Evolutionary conservation across 1,140 invertebrate genomes (phyloP), one percentile per base, ranked within the genome.

Genomic region (Bilobella aurantiaca): DNA sequence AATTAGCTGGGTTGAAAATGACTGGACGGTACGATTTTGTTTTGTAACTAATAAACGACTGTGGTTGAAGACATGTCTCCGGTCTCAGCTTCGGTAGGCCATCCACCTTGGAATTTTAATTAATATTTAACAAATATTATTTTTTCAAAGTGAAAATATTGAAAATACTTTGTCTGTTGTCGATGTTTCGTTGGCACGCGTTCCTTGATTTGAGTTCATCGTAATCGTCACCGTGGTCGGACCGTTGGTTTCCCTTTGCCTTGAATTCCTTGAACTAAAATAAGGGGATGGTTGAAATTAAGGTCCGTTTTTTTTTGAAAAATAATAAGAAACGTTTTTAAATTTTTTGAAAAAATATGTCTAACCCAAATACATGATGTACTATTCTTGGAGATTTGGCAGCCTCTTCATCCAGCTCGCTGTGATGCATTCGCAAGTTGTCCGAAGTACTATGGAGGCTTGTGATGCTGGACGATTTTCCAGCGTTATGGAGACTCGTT

Each of bases 391-490:
- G 34, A 42, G 34, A 42, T 8, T 42, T 18, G 34, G 18, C 34
- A 18, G 18, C 34, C 8, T 42, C 34, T 12, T n/a, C n/a, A n/a
- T n/a, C n/a, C n/a, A n/a, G n/a, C n/a, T n/a, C n/a, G n/a, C 18
- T 42, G 8, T 12, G 18, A 42, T 42, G 8, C 8, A 42, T 42
- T 8, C 34, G 49, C 5, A 53, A 53, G 25, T 53, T 53, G 49
- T 53, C 49, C 5, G 49, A 53, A 23, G 49, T 23, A 53, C 49
- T 53, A 23, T 53, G 49, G 25, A 53, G 49, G 49, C 49, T 53
- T 23, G 49, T 53, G 49, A 12, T 53, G 25, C 49, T 53, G 5
- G 49, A 12, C 25, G 49, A 12, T 53, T 23, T 53, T 23, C 49
- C 49, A 53, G 14, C 49, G 34, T 18, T 18, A 53, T 53, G 14